phyloP scores from a whole-genome alignment of 2,888 invertebrate genomes.

The Prosopocoilus inquinatus region DNA sequence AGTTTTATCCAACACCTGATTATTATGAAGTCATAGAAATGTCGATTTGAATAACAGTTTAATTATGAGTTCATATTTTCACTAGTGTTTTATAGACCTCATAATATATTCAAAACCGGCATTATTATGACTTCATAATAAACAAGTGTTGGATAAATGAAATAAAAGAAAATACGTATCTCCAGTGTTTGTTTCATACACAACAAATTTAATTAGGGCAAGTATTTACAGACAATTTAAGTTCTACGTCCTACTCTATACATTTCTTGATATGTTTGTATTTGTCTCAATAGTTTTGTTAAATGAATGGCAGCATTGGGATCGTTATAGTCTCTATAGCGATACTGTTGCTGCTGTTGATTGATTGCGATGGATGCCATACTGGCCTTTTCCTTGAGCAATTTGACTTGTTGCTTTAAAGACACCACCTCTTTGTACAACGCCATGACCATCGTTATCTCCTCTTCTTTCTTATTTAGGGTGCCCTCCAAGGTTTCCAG shows the following conservation, averaged over 20 bases:
- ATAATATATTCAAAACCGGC: too few relatives aligned
- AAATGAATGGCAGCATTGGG: conserved; percentile 44
- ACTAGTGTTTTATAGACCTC: too few relatives aligned
- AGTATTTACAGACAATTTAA: conserved; percentile 10
- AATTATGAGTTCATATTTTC: too few relatives aligned
- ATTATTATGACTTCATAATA: too few relatives aligned
- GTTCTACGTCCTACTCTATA: conserved; percentile 21
- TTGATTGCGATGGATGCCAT: conserved; percentile 31
- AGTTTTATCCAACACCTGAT: too few relatives aligned
- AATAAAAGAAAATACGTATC: too few relatives aligned
- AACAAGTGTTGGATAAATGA: too few relatives aligned
- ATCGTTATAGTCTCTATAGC: conserved; percentile 36
- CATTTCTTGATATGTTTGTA: conserved; percentile 45
- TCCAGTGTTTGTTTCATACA: too few relatives aligned
- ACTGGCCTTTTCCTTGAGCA: conserved; percentile 39
- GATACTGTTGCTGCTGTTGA: conserved; percentile 17
- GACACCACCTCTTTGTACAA: conserved; percentile 49
- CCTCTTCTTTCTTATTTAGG: conserved; percentile 47
- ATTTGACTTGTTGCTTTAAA: conserved; percentile 46
- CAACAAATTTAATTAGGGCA: not conserved
- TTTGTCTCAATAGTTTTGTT: conserved; percentile 47
- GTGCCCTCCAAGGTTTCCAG: conserved; percentile 44
- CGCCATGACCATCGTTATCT: conserved; percentile 49
- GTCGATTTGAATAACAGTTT: too few relatives aligned
- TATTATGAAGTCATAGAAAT: too few relatives aligned